Conservation (phyloP, 1,140 invertebrate species). For the Drosophila arizonae region DNA sequence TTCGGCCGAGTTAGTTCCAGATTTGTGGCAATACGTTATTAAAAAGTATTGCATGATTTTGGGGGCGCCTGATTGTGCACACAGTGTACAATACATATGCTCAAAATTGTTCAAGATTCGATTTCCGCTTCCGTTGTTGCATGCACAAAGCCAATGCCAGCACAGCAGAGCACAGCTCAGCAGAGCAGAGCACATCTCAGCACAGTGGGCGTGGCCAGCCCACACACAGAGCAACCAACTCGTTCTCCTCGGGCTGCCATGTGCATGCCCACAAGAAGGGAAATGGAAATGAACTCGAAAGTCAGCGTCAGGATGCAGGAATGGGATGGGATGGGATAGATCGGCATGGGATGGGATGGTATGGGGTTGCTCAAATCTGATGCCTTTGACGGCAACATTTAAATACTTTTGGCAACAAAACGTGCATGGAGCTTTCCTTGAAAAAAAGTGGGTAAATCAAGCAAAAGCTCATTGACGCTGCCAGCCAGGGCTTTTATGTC, state of each 20-base stretch:
- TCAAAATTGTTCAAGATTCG: constrained; percentile 74
- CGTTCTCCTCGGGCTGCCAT: constrained; percentile 45
- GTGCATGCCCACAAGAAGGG: constrained; percentile 56
- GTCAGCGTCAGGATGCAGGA: constrained; percentile 2
- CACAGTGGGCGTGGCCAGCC: constrained; percentile 38
- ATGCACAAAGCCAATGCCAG: constrained; percentile 48
- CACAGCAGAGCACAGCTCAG: constrained; percentile 8
- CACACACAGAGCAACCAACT: constrained; percentile 21
- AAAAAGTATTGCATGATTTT: constrained; percentile 54
- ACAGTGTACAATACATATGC: constrained; percentile 46
- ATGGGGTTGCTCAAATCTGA: constrained; percentile 40
- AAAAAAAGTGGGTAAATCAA: constrained; percentile 60
- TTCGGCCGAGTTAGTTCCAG: constrained; percentile 3
- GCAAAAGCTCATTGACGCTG: constrained; percentile 58
- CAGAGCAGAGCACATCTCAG: constrained; percentile 6
- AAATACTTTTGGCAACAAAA: constrained; percentile 76
- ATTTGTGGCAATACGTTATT: constrained; percentile 23
- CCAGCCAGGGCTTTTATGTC: constrained; percentile 14
- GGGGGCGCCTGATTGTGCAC: constrained; percentile 21
- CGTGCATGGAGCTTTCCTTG: constrained; percentile 22
- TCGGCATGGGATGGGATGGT: not conserved
- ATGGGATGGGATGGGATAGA: not conserved
- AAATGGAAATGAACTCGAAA: constrained; percentile 46
- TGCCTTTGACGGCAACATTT: constrained; percentile 70
- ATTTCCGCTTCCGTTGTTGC: constrained; percentile 79